Base-by-base conservation (phyloP, 2,888 invertebrate species). In the Hypena proboscidalis region DNA sequence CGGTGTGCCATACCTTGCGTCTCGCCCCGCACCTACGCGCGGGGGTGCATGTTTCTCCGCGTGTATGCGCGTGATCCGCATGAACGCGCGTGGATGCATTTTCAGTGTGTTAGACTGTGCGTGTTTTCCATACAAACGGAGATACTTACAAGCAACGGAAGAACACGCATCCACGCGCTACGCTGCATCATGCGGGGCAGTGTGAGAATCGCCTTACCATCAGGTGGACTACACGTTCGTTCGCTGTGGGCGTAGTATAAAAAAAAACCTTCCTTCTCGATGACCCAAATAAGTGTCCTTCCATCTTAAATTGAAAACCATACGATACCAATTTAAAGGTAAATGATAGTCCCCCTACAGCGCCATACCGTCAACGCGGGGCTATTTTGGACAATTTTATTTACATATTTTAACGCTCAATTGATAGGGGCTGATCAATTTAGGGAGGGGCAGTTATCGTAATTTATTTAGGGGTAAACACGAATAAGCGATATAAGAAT, bases 351-450 rank as follows among this genome's bases (percentile, higher is more conserved):
- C 59, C 63, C 67, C 74, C 70, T 74, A 74, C 44, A 40, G 55
- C 55, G 69, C 57, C 74, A 74, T 64, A 66, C 59, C 73, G 76
- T 57, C 49, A 58, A 60, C 71, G 71, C 43, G 50, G 57, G 72
- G 79, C 74, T 83, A 85, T 85, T 88, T 83, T 79, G 70, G 77
- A 58, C 74, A 79, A 82, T 81, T 80, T 85, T 87, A 85, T 86
- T 88, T 84, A 82, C 85, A 87, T 85, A 85, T 85, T 83, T 86
- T 83, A 84, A 86, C 84, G 85, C 85, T 83, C 84, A 82, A 88
- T 89, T 86, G 85, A 86, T 83, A 85, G 85, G 86, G 87, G 85
- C 76, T 79, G 82, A 83, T 85, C 76, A 84, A 80, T 82, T 86
- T 80, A 66, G 75, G 74, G 72, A 58, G 54, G 63, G 64, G 61